Conservation (phyloP, 2,113 vertebrate species). For the Clarias gariepinus region DNA sequence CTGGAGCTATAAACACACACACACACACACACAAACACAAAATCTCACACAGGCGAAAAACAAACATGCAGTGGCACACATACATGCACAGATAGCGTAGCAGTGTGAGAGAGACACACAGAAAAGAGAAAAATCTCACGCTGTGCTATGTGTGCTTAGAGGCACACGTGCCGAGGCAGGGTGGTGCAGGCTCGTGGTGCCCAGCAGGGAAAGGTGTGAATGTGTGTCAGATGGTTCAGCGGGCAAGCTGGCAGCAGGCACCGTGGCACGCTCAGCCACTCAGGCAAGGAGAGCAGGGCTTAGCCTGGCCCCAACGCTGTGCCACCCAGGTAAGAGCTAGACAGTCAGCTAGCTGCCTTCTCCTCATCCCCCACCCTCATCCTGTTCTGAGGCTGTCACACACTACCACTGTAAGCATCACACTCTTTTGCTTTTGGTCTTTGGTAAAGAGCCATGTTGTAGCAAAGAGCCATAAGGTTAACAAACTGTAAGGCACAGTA, state of each 20-base stretch:
- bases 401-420: constrained; percentile 44
- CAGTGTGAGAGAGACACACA: constrained; percentile 22
- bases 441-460: constrained; percentile 10
- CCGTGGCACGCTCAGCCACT: constrained; percentile 61
- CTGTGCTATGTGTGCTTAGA: constrained; percentile 41
- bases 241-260: constrained; percentile 78
- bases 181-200: constrained; percentile 50
- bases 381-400: constrained; percentile 41
- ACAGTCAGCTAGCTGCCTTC: constrained; percentile 51
- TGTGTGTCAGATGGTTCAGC: constrained; percentile 91
- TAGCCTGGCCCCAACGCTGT: constrained; percentile 43
- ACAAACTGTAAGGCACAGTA: neutral
- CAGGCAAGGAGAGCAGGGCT: constrained; percentile 45
- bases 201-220: constrained; percentile 84
- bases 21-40: constrained; percentile 31
- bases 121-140: constrained; percentile 21
- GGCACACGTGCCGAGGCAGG: constrained; percentile 44
- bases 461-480: neutral
- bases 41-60: neutral
- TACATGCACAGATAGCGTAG: constrained; percentile 21
- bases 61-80: neutral
- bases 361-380: constrained; percentile 36
- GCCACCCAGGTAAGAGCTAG: constrained; percentile 55
- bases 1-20: constrained; percentile 23
- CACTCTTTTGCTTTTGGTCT: neutral